Base-by-base conservation (phyloP, 2,888 invertebrate species). In the Scaptomyza flava region DNA sequence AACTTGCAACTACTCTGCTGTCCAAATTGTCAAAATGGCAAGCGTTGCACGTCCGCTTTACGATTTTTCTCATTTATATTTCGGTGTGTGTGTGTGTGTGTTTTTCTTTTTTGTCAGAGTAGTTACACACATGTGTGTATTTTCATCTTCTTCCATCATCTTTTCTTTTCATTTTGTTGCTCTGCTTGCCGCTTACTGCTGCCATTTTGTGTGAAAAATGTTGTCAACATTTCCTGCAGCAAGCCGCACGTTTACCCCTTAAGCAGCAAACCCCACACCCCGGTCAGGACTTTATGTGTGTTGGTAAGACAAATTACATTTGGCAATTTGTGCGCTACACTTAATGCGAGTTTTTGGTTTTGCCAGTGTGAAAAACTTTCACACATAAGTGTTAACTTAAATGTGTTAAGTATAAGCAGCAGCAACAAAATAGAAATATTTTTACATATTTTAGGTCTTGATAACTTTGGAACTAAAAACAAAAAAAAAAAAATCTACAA, bases 21-120 rank as follows among this genome's bases (percentile, higher is more conserved):
- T 61, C 53, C 53, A 79, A 82, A 73, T 75, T 85, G 79, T 70
- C 66, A 75, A 79, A 83, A 82, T 77, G 74, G 68, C 59, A 68
- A 64, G 72, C 70, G 54, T 77, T 52, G 69, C 79, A 81, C 72
- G 70, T 74, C 67, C 73, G 68, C 50, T 47, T 67, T 58, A 54
- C 61, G 52, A 63, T 50, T 57, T 70, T 52, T 47, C 30, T 33
- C 58, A 38, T 48, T 60, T 45, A 46, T 50, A 56, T 57, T 56
- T 51, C 48, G 31, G 48, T 52, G 17, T 17, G 17, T 17, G 17
- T 17, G 17, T 17, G 17, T n/a, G 34, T 33, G 47, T 64, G 52
- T n/a, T 48, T 27, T 52, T 38, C 30, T 47, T 64, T 56, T n/a
- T 48, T 58, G 50, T 63, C 48, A 17, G 43, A 7, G 11, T n/a